Evolutionary conservation across 2,797 vertebrate species (phyloP).

Genomic region (Onychomys arenicola): DNA sequence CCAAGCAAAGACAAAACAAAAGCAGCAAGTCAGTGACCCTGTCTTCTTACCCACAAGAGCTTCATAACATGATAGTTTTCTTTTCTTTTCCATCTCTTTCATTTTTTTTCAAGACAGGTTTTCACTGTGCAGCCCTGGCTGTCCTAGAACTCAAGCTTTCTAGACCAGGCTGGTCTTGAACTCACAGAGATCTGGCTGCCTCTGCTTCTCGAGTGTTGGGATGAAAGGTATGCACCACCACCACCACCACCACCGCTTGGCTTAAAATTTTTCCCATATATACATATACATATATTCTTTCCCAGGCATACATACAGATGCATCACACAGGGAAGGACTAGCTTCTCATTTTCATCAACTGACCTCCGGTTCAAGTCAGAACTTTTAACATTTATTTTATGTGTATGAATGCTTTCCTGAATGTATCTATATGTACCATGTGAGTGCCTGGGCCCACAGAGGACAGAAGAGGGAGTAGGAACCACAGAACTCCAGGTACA

Average conservation of each 20-base stretch:
- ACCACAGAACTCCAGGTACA: background rate
- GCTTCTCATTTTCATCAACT: background rate
- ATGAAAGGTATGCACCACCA: background rate
- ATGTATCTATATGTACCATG: background rate
- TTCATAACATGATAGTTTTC: background rate
- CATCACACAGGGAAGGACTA: background rate
- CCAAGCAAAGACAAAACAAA: constrained; percentile 24
- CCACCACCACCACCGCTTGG: background rate
- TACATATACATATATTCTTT: background rate
- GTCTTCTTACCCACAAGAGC: background rate
- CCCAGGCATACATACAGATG: background rate
- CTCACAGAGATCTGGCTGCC: background rate
- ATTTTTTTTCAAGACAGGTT: background rate
- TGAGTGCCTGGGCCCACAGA: background rate
- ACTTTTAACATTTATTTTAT: background rate
- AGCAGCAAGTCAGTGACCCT: background rate
- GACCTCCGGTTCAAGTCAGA: constrained; percentile 6
- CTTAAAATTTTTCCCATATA: background rate
- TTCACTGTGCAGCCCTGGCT: background rate
- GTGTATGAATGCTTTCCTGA: background rate
- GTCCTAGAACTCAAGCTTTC: background rate
- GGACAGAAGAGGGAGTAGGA: background rate
- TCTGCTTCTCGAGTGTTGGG: background rate
- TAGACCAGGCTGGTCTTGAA: background rate
- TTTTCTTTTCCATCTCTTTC: background rate